Base-by-base conservation (phyloP, 2,113 vertebrate genomes). In the Poecilia latipinna region DNA sequence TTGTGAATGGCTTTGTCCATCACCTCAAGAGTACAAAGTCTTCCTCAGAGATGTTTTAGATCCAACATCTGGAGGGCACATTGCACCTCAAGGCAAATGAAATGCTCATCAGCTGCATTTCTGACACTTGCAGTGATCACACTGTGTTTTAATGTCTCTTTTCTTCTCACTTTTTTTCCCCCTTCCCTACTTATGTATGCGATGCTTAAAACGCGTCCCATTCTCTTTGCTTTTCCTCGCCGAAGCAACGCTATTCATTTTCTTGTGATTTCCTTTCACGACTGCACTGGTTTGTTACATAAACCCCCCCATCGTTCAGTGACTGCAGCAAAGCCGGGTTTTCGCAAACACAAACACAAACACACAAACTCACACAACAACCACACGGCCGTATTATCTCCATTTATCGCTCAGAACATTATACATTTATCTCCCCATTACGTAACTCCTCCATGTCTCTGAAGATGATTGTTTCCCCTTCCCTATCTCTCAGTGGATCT, bases 251-350 rank as follows among this genome's bases (percentile, higher is more conserved):
- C 17, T 65, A 51, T 66, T 22, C 72, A 13, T 66, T 68, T 75
- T 67, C 35, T 48, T 64, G 65, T 83, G 61, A 67, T 70, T 78
- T 73, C 51, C 69, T 11, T 70, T 48, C 65, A 69, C 33, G 64
- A 73, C 67, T 64, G 72, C 62, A 81, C 75, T 63, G 74, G 68
- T 67, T 70, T 12, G 84, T 86, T 88, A 86, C 11, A 83, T 88
- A 90, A 88, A 86, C 81, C 81, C 82, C 82, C 75, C 57, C 57
- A 8, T n/a, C 51, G 8, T 54, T 57, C 8, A 57, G 51, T 11
- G 8, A n/a, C 7, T 57, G 8, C 51, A 57, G 51, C 51, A 24
- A 19, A 54, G 51, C 22, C 2, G 24, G 24, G 15, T 74, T 57
- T 3, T 32, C 63, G 61, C 29, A 72, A 35, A 65, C 15, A 65